These are phyloP conservation scores for Cherax quadricarinatus DNA, from an alignment of 1,140 invertebrate species.

Conservation along the genomic window DNA sequence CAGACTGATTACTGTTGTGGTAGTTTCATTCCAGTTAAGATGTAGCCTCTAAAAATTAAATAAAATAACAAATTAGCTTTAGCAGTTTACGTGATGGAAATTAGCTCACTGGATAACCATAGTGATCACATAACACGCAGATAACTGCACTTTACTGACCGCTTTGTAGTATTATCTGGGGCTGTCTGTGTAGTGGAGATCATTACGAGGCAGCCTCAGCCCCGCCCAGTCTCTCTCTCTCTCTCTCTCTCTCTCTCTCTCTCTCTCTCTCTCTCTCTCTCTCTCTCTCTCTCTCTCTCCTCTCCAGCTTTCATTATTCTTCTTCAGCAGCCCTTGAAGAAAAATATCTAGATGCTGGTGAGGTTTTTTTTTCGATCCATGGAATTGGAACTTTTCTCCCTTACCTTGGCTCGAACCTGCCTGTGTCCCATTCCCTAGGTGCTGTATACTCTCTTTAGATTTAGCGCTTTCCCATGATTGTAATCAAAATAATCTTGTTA, in stretches of 20 bases:
- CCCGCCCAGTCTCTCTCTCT: neutral
- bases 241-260: constrained; percentile 2
- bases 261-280: neutral
- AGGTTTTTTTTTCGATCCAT: no score
- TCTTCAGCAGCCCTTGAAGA: neutral
- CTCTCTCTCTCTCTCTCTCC: neutral
- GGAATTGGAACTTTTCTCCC: no score
- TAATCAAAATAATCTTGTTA: no score
- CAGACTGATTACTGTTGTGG: no score
- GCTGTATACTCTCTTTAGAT: no score
- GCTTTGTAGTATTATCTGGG: neutral
- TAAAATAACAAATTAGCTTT: neutral
- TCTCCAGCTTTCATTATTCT: neutral
- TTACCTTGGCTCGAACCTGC: no score
- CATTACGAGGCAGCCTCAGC: neutral
- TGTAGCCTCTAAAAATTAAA: no score
- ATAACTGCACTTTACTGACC: neutral
- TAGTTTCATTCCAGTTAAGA: no score
- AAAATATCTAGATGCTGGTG: no score
- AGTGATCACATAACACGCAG: constrained; percentile 7
- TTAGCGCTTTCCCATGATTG: no score
- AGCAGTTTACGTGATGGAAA: neutral
- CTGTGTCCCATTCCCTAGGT: no score
- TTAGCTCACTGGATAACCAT: neutral
- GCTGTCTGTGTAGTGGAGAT: neutral